Evolutionary conservation across 2,113 vertebrate genomes (phyloP).

Genomic region (Psittacula cyanocephala): DNA sequence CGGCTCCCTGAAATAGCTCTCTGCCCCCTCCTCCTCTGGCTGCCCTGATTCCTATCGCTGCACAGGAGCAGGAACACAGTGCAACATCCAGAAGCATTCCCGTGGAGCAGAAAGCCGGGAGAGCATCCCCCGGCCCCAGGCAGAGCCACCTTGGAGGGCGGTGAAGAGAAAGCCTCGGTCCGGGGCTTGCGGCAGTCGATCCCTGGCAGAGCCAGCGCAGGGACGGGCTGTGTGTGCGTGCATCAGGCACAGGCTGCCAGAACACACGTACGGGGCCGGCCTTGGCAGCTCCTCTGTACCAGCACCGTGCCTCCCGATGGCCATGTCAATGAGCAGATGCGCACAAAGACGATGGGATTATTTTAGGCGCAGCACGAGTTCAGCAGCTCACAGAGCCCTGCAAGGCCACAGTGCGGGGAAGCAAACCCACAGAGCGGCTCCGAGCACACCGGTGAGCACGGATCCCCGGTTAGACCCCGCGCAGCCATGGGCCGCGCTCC

Average conservation of each 20-base stretch:
- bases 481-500: rapidly evolving
- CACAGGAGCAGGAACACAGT: neutral
- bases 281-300: neutral
- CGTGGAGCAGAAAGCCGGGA: neutral
- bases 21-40: constrained; percentile 27
- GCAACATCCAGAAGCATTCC: neutral
- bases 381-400: neutral
- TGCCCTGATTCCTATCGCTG: constrained; percentile 42
- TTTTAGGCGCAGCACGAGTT: neutral
- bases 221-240: rapidly evolving
- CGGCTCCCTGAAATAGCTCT: constrained; percentile 56
- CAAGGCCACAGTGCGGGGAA: rapidly evolving
- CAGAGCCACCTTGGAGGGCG: neutral
- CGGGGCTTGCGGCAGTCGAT: neutral
- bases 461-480: rapidly evolving
- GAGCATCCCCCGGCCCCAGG: neutral
- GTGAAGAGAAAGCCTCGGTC: rapidly evolving
- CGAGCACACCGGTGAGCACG: rapidly evolving
- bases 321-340: neutral
- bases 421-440: rapidly evolving
- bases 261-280: neutral
- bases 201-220: rapidly evolving
- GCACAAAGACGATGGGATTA: rapidly evolving
- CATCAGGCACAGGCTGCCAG: rapidly evolving
- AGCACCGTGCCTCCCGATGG: neutral